These are phyloP conservation scores for Epinephelus coioides DNA, from an alignment of 2,797 vertebrate genomes.

Conservation along the genomic window DNA sequence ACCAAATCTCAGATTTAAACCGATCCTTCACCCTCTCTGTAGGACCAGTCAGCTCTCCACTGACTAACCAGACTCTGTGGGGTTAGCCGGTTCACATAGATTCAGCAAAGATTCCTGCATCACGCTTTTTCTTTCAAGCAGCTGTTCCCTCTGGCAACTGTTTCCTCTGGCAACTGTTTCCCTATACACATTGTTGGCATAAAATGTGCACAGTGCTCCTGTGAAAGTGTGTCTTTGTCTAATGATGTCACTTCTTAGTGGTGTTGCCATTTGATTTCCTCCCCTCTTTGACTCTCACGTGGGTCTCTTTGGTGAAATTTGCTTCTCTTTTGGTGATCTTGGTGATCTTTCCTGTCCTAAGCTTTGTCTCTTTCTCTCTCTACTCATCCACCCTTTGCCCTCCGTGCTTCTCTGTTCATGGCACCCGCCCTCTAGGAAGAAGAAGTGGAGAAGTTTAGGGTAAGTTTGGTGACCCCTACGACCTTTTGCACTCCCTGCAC, in stretches of 20 bases:
- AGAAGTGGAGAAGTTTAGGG: conserved; percentile 99
- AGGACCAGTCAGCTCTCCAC: conserved; percentile 45
- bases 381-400: conserved; percentile 85
- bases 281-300: conserved; percentile 62
- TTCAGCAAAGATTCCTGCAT: conserved; percentile 54
- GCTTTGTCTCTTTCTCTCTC: conserved; percentile 88
- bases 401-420: conserved; percentile 94
- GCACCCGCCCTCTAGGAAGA: conserved; percentile 98
- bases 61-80: conserved; percentile 56
- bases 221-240: conserved; percentile 74
- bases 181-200: conserved; percentile 63
- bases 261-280: conserved; percentile 71
- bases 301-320: conserved; percentile 82
- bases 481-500: conserved; percentile 77
- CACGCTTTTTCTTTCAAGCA: conserved; percentile 70
- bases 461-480: conserved; percentile 90
- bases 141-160: conserved; percentile 69
- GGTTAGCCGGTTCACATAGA: conserved; percentile 70
- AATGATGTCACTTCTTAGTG: conserved; percentile 62
- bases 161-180: conserved; percentile 62
- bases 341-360: conserved; percentile 95
- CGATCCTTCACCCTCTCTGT: conserved; percentile 21
- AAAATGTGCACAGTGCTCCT: conserved; percentile 66
- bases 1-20: neutral
- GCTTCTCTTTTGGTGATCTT: conserved; percentile 90